These are phyloP conservation scores for Melopsittacus undulatus DNA, from an alignment of 2,797 vertebrate genomes.

Conservation along the genomic window DNA sequence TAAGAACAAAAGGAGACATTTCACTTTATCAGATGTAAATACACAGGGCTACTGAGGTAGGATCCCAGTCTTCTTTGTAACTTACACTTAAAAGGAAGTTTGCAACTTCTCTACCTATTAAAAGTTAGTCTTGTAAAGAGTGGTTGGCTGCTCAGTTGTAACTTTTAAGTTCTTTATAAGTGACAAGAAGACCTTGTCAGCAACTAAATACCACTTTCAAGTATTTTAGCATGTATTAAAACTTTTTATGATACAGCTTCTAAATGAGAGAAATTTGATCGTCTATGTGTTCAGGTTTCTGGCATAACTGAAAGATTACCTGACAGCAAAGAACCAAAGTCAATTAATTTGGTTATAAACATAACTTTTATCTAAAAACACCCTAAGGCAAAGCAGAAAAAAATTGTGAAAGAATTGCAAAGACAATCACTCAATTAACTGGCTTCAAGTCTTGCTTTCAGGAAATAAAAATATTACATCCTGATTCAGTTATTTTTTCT, in stretches of 20 bases:
- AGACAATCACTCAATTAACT: not conserved
- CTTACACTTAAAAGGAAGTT: not conserved
- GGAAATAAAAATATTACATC: not conserved
- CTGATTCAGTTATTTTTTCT: not conserved
- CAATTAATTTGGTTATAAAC: constrained; percentile 4
- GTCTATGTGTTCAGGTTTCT: not conserved
- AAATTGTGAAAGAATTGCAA: not conserved
- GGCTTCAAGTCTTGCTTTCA: not conserved
- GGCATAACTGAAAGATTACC: not conserved
- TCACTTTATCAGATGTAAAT: not conserved
- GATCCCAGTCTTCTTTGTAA: not conserved
- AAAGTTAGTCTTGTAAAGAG: not conserved
- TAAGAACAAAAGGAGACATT: not conserved
- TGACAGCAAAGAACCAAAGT: not conserved
- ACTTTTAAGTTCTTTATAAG: not conserved
- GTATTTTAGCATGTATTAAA: constrained; percentile 5
- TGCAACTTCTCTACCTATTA: not conserved
- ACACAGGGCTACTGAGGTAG: not conserved
- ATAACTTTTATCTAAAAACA: constrained; percentile 5
- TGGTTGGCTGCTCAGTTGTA: not conserved
- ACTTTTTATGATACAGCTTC: not conserved
- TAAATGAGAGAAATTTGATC: constrained; percentile 10
- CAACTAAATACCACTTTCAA: not conserved
- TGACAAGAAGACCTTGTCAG: constrained; percentile 28
- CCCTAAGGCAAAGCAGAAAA: not conserved